Evolutionary conservation across 1,140 invertebrate species (phyloP).

Genomic region (Lordiphosa clarofinis): DNA sequence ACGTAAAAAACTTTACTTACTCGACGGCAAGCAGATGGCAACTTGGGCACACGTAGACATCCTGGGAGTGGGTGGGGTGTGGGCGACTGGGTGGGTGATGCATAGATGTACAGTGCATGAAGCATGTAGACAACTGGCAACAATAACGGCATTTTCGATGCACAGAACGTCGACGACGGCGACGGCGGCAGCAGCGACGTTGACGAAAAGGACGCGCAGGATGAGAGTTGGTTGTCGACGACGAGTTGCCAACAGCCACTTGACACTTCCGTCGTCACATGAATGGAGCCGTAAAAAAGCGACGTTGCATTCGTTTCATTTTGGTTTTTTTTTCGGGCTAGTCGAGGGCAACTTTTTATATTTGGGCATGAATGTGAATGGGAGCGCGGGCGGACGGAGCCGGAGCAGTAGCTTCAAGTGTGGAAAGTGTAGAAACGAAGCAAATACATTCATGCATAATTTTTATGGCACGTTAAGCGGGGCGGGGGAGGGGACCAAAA

Average conservation of each 20-base stretch:
- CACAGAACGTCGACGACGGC: conserved; percentile 8
- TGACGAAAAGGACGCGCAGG: conserved; percentile 68
- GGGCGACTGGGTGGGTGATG: conserved; percentile 23
- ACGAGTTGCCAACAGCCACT: conserved; percentile 76
- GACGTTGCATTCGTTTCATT: conserved; percentile 63
- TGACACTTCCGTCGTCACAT: conserved; percentile 77
- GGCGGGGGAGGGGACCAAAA: conserved; percentile 62
- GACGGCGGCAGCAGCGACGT: conserved; percentile 31
- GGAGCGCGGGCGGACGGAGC: not conserved
- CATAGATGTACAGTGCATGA: conserved; percentile 34
- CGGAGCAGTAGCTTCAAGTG: not conserved
- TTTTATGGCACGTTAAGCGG: conserved; percentile 64
- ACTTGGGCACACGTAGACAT: conserved; percentile 26
- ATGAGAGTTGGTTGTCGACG: conserved; percentile 60
- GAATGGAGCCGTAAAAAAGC: conserved; percentile 77
- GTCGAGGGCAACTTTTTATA: conserved; percentile 70
- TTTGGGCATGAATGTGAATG: conserved; percentile 59
- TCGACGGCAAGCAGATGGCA: conserved; percentile 43
- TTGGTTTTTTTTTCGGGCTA: conserved; percentile 39
- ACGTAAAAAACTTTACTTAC: conserved; percentile 63
- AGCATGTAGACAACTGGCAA: conserved; percentile 70
- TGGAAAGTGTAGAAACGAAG: conserved; percentile 40
- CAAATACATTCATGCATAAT: conserved; percentile 77
- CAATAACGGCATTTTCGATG: conserved; percentile 75
- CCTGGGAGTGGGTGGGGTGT: conserved; percentile 3